A percentile compares a stretch with the other conserved stretches of the same genome.
Evolutionary conservation across 1,140 invertebrate species (phyloP).

Genomic region (Pentalonia nigronervosa): DNA sequence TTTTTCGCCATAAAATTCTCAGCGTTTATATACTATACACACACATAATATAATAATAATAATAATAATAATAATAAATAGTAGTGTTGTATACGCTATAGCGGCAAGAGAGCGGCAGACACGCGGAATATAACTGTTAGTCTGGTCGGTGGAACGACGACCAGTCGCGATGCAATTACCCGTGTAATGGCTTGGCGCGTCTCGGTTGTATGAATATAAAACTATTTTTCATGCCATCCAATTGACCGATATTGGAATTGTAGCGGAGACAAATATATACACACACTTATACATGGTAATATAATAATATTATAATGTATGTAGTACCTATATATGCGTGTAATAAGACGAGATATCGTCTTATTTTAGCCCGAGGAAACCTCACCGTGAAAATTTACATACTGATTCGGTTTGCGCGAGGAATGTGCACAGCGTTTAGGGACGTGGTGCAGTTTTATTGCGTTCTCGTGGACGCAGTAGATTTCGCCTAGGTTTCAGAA

Average conservation of each 20-base stretch:
- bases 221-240: slow-evolving; percentile 34
- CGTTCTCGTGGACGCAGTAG: background rate
- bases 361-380: background rate
- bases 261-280: background rate
- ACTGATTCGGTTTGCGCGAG: background rate
- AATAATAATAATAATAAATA: background rate
- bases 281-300: background rate
- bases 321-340: background rate
- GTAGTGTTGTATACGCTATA: slow-evolving; percentile 12
- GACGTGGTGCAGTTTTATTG: background rate
- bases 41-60: background rate
- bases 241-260: slow-evolving; percentile 46
- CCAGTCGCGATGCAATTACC: slow-evolving; percentile 32
- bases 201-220: background rate
- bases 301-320: slow-evolving; percentile 7
- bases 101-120: background rate
- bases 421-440: background rate
- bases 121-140: slow-evolving; percentile 28
- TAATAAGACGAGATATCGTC: background rate
- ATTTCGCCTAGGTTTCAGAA: background rate
- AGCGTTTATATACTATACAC: background rate
- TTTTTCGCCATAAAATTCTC: slow-evolving; percentile 1
- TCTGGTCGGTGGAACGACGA: slow-evolving; percentile 25
- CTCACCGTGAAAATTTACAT: background rate
- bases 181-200: slow-evolving; percentile 34